phyloP scores from a whole-genome alignment of 2,888 invertebrate species.

The Amblyteles armatorius region DNA sequence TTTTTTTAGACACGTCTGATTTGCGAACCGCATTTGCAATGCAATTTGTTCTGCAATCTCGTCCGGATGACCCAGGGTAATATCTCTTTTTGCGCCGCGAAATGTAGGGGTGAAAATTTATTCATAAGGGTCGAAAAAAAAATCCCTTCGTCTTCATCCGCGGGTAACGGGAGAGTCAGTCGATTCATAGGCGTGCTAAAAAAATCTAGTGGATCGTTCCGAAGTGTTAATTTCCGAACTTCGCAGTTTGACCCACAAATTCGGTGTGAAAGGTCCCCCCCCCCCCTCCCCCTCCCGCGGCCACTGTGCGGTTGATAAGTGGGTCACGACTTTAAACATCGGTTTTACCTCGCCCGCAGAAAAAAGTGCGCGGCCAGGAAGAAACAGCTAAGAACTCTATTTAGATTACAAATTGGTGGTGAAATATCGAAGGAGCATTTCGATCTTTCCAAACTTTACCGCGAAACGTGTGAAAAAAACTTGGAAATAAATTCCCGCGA shows the following conservation, averaged over 20 bases:
- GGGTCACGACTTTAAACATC: constrained; percentile 50
- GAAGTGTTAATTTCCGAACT: constrained; percentile 25
- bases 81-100: neutral
- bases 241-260: constrained; percentile 44
- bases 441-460: neutral
- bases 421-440: constrained; percentile 32
- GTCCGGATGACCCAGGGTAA: neutral
- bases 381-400: constrained; percentile 28
- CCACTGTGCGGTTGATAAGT: constrained; percentile 27
- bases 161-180: neutral
- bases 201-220: neutral
- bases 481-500: neutral
- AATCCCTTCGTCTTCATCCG: neutral
- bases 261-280: neutral
- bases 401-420: constrained; percentile 36
- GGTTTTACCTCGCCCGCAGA: constrained; percentile 22
- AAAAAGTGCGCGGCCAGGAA: neutral
- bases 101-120: neutral
- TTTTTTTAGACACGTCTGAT: neutral
- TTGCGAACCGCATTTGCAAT: neutral
- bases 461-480: neutral
- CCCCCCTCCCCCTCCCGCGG: neutral
- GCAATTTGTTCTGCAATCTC: constrained; percentile 1
- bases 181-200: neutral
- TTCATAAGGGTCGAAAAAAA: neutral